Evolutionary conservation across 2,888 invertebrate species (phyloP).

Genomic region (Flexamia atlantica): DNA sequence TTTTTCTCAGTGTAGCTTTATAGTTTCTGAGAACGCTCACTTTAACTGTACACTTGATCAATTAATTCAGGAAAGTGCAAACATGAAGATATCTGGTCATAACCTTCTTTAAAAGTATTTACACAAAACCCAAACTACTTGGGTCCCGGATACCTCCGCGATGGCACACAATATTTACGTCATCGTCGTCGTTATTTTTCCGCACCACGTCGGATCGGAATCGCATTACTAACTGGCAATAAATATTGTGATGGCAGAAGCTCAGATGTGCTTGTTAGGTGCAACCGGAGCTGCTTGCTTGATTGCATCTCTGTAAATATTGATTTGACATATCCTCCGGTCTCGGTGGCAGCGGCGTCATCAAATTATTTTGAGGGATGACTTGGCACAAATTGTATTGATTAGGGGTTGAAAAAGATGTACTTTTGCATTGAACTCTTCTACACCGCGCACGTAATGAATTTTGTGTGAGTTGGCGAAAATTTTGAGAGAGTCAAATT

Average conservation of each 20-base stretch:
- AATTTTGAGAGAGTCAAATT: too few species aligned
- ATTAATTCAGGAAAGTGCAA: too few species aligned
- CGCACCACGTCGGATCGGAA: slow-evolving; percentile 36
- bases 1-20: too few species aligned
- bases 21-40: too few species aligned
- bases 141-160: background rate
- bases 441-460: too few species aligned
- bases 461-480: too few species aligned
- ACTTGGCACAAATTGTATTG: background rate
- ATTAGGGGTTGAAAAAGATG: too few species aligned
- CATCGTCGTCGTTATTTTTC: slow-evolving; percentile 43
- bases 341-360: slow-evolving; percentile 20
- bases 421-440: too few species aligned
- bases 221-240: slow-evolving; percentile 57
- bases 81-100: too few species aligned
- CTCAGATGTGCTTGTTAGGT: slow-evolving; percentile 31
- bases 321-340: slow-evolving; percentile 28
- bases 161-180: slow-evolving; percentile 20
- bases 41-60: too few species aligned
- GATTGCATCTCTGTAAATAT: slow-evolving; percentile 56
- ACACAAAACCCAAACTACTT: too few species aligned
- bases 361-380: background rate
- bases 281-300: slow-evolving; percentile 36
- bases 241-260: slow-evolving; percentile 50
- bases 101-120: too few species aligned